A percentile compares a stretch with the other conserved stretches of the same genome.
Conservation (phyloP, 2,888 invertebrate genomes). For the Zonitis immaculata region DNA sequence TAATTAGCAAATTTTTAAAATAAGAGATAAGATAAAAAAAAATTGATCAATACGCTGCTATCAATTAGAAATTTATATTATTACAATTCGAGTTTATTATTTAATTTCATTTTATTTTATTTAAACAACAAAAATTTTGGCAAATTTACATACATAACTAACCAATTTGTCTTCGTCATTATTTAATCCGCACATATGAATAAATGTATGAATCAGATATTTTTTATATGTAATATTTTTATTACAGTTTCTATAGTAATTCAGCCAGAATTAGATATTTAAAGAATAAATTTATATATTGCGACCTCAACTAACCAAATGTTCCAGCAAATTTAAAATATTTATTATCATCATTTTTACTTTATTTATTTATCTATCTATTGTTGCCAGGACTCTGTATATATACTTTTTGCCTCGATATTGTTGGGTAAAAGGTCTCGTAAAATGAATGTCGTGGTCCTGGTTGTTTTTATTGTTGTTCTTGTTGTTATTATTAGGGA, state of each 20-base stretch:
- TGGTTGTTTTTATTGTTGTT: too few species aligned
- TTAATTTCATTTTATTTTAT: background rate
- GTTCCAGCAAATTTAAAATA: background rate
- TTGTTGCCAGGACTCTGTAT: too few species aligned
- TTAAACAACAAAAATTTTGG: background rate
- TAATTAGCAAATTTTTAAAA: too few species aligned
- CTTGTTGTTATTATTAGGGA: background rate
- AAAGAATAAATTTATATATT: background rate
- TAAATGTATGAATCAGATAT: conserved; percentile 1
- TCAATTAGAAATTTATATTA: too few species aligned
- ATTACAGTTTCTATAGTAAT: background rate
- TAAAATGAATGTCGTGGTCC: too few species aligned
- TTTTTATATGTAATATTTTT: background rate
- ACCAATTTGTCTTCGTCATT: conserved; percentile 7
- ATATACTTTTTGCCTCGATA: too few species aligned
- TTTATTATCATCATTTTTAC: background rate
- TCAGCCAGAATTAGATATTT: background rate
- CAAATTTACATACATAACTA: conserved; percentile 4
- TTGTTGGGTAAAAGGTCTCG: too few species aligned
- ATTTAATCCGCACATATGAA: conserved; percentile 2
- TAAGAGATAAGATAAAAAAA: too few species aligned
- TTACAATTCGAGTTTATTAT: too few species aligned
- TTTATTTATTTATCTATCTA: background rate
- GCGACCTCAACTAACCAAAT: background rate
- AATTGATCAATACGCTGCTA: too few species aligned